Evolutionary conservation across 2,797 vertebrate genomes (phyloP).

Genomic region (Pangasius djambal): DNA sequence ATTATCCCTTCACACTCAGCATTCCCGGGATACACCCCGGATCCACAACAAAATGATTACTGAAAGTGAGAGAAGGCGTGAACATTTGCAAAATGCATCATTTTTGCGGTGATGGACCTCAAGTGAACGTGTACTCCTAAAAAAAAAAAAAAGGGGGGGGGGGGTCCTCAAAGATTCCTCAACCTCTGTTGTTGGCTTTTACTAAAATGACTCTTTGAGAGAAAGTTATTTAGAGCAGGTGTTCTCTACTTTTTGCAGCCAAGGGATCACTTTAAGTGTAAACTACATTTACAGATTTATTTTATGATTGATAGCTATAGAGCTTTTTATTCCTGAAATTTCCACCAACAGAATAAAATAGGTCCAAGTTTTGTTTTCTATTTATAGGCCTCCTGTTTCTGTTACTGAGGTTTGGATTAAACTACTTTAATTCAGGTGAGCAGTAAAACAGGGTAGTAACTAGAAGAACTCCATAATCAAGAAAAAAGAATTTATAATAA

Average conservation of each 20-base stretch:
- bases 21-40: background rate
- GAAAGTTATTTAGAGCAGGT: background rate
- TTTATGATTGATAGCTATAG: background rate
- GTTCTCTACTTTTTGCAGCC: background rate
- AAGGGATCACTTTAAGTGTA: background rate
- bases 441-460: background rate
- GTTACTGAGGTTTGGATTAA: background rate
- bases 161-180: background rate
- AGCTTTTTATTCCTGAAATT: background rate
- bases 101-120: background rate
- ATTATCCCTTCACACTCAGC: too few species aligned
- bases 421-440: background rate
- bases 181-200: background rate
- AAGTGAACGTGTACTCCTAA: background rate
- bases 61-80: background rate
- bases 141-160: background rate
- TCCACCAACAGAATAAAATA: background rate
- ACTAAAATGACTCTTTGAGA: background rate
- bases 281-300: background rate
- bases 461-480: background rate
- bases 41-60: background rate
- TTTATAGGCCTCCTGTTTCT: background rate
- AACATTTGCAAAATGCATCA: background rate
- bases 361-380: background rate
- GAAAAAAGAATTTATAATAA: background rate